Base-by-base conservation (phyloP, 2,113 vertebrate genomes). In the Cisticola juncidis region DNA sequence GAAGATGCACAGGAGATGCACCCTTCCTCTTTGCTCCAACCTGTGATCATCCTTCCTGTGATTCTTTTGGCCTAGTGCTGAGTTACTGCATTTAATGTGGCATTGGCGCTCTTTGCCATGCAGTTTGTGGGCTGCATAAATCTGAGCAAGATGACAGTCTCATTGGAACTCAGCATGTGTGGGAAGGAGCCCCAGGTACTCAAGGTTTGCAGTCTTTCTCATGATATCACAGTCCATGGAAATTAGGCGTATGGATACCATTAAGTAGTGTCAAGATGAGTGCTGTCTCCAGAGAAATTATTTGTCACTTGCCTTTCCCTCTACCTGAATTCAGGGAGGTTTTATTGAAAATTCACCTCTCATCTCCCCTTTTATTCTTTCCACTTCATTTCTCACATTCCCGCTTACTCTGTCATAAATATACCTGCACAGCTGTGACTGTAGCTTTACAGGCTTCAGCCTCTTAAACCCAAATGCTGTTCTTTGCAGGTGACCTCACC, bases 281-380 rank as follows among this genome's bases (percentile, higher is more conserved):
- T 72, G 56, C 48, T 79, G 24, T 72, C 57, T 91, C 40, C 36
- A 65, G 40, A 57, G 40, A 69, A 44, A 60, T 85, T 91, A 89
- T 90, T 90, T 73, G 66, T 78, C 20, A 4, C 26, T 78, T 74
- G 40, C 19, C 11, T 73, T 86, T 73, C 25, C 33, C 38, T 91
- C 48, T 91, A 69, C 62, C 40, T 74, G 81, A 84, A 85, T 72
- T 78, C 61, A 61, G 53, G 62, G 60, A 95, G 57, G 7, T 61
- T 91, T 87, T 74, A 88, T 77, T 89, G 78, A 82, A 92, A 92
- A 91, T 72, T 92, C 58, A 60, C 68, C 50, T 92, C 73, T 92
- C 48, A 40, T 91, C 65, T 92, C 42, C 54, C 19, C 12, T 85
- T 94, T 77, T 79, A 54, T 84, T 89, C 81, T 85, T 95, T 77